Evolutionary conservation across 1,140 invertebrate species (phyloP).

Genomic region (Caenorhabditis inopinata): DNA sequence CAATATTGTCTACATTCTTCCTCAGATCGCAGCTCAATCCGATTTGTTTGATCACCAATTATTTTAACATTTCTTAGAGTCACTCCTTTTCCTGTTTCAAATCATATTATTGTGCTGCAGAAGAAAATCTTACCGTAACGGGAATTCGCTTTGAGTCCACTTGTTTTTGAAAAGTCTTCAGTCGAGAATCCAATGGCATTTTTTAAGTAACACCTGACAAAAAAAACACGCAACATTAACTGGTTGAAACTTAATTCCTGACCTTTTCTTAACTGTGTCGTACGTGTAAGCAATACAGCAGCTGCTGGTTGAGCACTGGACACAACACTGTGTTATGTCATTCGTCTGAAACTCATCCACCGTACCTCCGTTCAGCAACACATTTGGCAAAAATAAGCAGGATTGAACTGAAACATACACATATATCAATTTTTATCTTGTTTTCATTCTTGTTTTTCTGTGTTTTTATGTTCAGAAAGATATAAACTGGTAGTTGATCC

Average conservation of each 20-base stretch:
- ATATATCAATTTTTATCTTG: neutral
- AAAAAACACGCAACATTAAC: neutral
- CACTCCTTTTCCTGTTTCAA: neutral
- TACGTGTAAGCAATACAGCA: slow-evolving; percentile 37
- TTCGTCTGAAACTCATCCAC: slow-evolving; percentile 31
- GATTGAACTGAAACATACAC: neutral
- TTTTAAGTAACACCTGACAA: slow-evolving; percentile 32
- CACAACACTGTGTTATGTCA: slow-evolving; percentile 19
- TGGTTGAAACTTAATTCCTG: neutral
- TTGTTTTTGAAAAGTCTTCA: slow-evolving; percentile 6
- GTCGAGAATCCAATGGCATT: slow-evolving; percentile 2
- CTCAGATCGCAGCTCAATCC: neutral
- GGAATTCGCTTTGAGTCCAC: slow-evolving; percentile 1
- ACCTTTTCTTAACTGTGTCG: slow-evolving; percentile 12
- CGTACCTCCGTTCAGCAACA: slow-evolving; percentile 8
- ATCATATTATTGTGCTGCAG: neutral
- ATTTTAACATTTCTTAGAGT: slow-evolving; percentile 34
- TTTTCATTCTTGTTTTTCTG: neutral
- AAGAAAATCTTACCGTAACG: neutral
- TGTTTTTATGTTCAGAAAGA: neutral
- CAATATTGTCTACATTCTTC: slow-evolving; percentile 40
- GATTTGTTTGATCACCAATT: neutral
- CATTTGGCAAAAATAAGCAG: slow-evolving; percentile 32
- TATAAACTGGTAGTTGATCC: too few relatives aligned
- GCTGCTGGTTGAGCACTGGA: slow-evolving; percentile 5